Evolutionary conservation across 2,888 invertebrate species (phyloP).

Genomic region (Eucera pruinosa): DNA sequence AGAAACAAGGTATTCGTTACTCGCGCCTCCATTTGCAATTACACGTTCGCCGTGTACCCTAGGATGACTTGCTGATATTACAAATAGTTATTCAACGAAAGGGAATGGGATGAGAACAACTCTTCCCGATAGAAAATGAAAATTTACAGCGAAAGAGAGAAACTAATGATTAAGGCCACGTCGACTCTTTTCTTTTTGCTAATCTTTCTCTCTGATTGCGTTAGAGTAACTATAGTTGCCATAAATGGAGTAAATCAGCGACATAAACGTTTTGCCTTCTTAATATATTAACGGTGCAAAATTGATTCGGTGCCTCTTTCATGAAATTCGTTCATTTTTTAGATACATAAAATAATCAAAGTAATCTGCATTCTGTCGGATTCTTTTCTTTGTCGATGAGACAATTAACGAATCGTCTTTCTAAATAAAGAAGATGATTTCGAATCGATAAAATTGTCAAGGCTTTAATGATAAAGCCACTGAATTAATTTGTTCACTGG

Average conservation of each 20-base stretch:
- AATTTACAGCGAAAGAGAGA: constrained; percentile 20
- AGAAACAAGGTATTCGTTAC: constrained; percentile 24
- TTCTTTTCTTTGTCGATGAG: too few species aligned
- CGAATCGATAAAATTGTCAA: too few species aligned
- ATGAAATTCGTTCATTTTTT: too few species aligned
- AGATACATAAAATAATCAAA: too few species aligned
- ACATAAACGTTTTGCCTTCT: neutral
- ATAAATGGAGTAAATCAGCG: too few species aligned
- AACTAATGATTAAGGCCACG: constrained; percentile 24
- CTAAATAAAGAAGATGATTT: too few species aligned
- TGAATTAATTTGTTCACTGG: too few species aligned
- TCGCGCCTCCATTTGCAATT: constrained; percentile 37
- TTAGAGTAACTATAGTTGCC: neutral
- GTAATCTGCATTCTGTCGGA: too few species aligned
- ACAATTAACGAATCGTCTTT: too few species aligned
- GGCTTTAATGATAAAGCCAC: too few species aligned
- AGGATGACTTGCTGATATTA: constrained; percentile 56
- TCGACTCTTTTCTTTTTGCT: neutral
- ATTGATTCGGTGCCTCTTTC: too few species aligned
- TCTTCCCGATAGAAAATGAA: constrained; percentile 20
- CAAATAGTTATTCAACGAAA: constrained; percentile 55
- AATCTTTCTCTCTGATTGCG: neutral
- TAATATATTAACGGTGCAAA: too few species aligned
- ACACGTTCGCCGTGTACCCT: constrained; percentile 52
- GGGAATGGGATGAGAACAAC: constrained; percentile 51